Evolutionary conservation across 2,797 vertebrate genomes (phyloP).

Genomic region (Limnodromus scolopaceus): DNA sequence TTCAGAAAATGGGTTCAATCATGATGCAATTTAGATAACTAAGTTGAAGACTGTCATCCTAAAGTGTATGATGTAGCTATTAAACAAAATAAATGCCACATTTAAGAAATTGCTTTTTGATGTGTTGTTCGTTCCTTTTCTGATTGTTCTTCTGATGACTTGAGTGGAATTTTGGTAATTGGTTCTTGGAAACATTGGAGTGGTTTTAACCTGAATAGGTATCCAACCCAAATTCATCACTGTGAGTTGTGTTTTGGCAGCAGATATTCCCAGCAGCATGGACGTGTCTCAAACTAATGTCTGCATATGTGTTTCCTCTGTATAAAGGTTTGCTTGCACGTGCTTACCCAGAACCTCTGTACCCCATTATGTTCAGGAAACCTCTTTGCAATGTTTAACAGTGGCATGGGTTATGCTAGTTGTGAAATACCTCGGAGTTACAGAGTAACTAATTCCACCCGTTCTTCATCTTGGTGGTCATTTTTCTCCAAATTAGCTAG

Average conservation of each 20-base stretch:
- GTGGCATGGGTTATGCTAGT: not conserved
- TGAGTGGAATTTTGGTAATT: not conserved
- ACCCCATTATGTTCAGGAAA: not conserved
- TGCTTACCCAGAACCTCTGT: not conserved
- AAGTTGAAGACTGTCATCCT: constrained; percentile 22
- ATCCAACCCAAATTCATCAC: not conserved
- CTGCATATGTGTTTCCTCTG: not conserved
- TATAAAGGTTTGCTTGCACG: not conserved
- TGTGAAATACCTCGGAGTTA: not conserved
- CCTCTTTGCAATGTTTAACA: not conserved
- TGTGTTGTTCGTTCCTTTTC: not conserved
- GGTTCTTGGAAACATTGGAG: not conserved
- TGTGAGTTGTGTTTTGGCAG: not conserved
- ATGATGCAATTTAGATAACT: constrained; percentile 48
- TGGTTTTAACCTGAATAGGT: not conserved
- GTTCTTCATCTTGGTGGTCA: not conserved
- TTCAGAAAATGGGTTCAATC: constrained; percentile 30
- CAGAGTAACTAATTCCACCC: not conserved
- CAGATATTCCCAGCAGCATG: not conserved
- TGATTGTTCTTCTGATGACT: not conserved
- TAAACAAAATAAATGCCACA: constrained; percentile 32
- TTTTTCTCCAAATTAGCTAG: not conserved
- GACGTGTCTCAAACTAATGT: not conserved
- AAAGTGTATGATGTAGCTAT: constrained; percentile 21
- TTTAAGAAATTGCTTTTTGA: constrained; percentile 43